Evolutionary conservation across 2,113 vertebrate species (phyloP).

Genomic region (Rhinichthys klamathensis): DNA sequence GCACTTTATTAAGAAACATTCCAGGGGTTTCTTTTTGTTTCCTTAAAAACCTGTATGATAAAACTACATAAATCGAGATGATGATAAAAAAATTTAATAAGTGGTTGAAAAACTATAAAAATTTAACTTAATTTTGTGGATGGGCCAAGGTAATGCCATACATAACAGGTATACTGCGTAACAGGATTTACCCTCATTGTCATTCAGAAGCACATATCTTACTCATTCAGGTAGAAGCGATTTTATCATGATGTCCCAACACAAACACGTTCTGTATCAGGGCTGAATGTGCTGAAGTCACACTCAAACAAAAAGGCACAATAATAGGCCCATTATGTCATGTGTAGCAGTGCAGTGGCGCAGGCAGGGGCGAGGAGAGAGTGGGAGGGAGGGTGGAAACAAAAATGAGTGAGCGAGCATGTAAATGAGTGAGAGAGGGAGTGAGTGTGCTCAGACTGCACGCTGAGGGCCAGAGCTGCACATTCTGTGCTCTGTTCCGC

Average conservation of each 20-base stretch:
- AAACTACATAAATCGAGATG: neutral
- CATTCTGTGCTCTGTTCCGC: conserved; percentile 57
- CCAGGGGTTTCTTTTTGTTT: neutral
- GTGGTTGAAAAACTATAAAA: neutral
- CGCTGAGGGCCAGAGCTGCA: conserved; percentile 39
- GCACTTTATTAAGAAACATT: neutral
- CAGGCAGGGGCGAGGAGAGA: neutral
- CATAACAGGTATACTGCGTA: neutral
- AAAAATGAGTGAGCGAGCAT: neutral
- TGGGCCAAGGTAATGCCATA: neutral
- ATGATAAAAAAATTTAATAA: neutral
- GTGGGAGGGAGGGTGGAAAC: neutral
- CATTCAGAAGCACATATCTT: neutral
- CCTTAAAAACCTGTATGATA: neutral
- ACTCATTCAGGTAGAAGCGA: neutral
- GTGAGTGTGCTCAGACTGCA: conserved; percentile 20
- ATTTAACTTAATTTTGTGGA: neutral
- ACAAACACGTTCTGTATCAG: neutral
- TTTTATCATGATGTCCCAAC: neutral
- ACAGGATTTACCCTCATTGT: conserved; percentile 1
- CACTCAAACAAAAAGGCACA: conserved; percentile 35
- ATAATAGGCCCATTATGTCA: conserved; percentile 47
- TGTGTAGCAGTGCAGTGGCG: neutral
- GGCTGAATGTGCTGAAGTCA: conserved; percentile 4
- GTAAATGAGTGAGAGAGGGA: neutral